Evolutionary conservation across 2,797 vertebrate genomes (phyloP).

Genomic region (Acanthurus lineatus): DNA sequence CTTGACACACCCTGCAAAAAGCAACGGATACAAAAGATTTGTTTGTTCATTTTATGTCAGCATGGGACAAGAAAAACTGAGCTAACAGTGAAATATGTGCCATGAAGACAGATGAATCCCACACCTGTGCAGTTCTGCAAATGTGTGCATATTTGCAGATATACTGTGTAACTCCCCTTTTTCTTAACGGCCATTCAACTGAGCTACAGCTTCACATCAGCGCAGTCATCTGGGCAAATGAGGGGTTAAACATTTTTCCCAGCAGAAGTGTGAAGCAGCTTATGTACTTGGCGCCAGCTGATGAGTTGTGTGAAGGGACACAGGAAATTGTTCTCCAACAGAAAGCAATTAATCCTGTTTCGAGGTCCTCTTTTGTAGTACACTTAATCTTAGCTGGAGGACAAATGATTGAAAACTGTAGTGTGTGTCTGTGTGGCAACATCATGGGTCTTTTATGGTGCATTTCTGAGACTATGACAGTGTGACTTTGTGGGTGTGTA

Average conservation of each 20-base stretch:
- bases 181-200: background rate
- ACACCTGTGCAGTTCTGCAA: background rate
- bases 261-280: conserved; percentile 39
- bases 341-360: conserved; percentile 73
- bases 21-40: background rate
- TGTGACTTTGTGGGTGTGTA: background rate
- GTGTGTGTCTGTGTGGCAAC: conserved; percentile 31
- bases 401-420: conserved; percentile 65
- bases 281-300: conserved; percentile 47
- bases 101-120: background rate
- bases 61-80: background rate
- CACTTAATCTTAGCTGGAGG: conserved; percentile 68
- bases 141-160: background rate
- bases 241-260: conserved; percentile 42
- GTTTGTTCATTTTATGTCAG: background rate
- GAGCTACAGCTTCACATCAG: background rate
- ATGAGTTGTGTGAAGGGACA: conserved; percentile 53
- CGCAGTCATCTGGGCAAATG: background rate
- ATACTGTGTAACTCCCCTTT: background rate
- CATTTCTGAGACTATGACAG: conserved; percentile 2
- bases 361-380: conserved; percentile 62
- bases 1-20: background rate
- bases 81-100: background rate
- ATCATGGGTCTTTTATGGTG: conserved; percentile 23
- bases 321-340: conserved; percentile 70